Base-by-base conservation (phyloP, 2,797 vertebrate species). In the Ispidina lecontei region DNA sequence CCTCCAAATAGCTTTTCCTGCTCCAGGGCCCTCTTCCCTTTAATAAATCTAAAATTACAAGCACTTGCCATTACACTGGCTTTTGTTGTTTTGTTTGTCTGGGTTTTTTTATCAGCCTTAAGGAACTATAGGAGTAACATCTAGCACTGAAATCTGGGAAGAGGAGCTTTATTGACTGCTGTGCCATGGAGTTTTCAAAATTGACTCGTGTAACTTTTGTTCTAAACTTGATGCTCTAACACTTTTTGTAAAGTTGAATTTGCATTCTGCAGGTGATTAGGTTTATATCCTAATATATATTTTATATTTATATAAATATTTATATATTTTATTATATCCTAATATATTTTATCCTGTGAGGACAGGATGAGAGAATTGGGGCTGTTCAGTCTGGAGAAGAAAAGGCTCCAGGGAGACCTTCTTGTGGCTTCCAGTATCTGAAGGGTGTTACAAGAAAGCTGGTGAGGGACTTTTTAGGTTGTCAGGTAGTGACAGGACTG, bases 1-100 rank as follows among this genome's bases (percentile, higher is more conserved):
- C 41, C 16, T 83, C 47, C 41, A 88, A 62, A 78, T 11, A 83
- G 82, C 23, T 92, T 88, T 73, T 70, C 52, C 44, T 86, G 70
- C 76, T 52, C 52, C 39, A 39, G 39, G 41, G 44, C 19, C 23
- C 33, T 68, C 41, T 70, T 88, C 11, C 11, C 4, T 18, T 58
- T 70, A 84, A 81, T 75, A 88, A 75, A 87, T 19, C 23, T 25
- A 69, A 84, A 75, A 59, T 84, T 44, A 59, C 18, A 71, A 17
- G 25, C 15, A 4, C 21, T 81, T 79, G 39, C 31, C 15, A 56
- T 87, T 59, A 62, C 22, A 12, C 29, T 29, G 6, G 52, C 4
- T 39, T 46, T 46, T 46, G 49, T 47, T 47, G 47, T 47, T 47
- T 46, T 46, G 19, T 23, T 47, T 47, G 46, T 47, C 23, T 23